Conservation (phyloP, 2,888 invertebrate species). For the Oeneis ivallda region DNA sequence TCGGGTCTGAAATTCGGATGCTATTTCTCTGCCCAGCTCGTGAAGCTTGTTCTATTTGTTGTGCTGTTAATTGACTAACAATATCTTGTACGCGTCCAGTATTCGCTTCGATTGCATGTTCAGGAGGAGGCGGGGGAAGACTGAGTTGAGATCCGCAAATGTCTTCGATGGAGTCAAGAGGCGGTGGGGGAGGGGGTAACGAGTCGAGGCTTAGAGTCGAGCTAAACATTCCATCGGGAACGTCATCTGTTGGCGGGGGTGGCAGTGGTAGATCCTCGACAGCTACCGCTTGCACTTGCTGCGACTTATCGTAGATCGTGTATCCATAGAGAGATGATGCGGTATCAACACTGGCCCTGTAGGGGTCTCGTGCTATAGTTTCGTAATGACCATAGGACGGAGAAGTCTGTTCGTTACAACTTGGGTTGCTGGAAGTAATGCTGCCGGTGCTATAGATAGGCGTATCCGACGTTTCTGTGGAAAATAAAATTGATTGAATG, state of each 20-base stretch:
- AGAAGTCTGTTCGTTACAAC: conserved; percentile 49
- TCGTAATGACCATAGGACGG: conserved; percentile 66
- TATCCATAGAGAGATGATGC: conserved; percentile 69
- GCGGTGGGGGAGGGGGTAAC: conserved; percentile 89
- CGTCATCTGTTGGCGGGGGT: conserved; percentile 85
- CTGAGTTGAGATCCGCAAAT: conserved; percentile 87
- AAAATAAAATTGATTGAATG: conserved; percentile 14
- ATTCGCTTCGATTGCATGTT: conserved; percentile 67
- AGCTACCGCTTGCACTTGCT: conserved; percentile 48
- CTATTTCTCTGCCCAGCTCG: conserved; percentile 65
- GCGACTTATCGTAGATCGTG: conserved; percentile 75
- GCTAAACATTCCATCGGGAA: conserved; percentile 83
- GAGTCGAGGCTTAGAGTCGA: conserved; percentile 90
- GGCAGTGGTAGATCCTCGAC: conserved; percentile 83
- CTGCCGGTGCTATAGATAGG: conserved; percentile 51
- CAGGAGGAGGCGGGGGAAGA: conserved; percentile 88
- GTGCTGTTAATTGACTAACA: conserved; percentile 66
- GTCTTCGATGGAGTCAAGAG: conserved; percentile 72
- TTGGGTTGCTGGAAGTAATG: conserved; percentile 51
- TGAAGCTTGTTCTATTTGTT: conserved; percentile 63
- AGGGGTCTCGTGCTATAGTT: conserved; percentile 57
- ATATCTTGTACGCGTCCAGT: conserved; percentile 70
- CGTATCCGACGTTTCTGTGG: conserved; percentile 56
- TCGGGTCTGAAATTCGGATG: conserved; percentile 62
- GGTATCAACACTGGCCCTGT: conserved; percentile 59